A percentile compares a stretch with the other conserved stretches of the same genome.
Evolutionary conservation across 2,888 invertebrate species (phyloP).

Genomic region (Euproctis similis): DNA sequence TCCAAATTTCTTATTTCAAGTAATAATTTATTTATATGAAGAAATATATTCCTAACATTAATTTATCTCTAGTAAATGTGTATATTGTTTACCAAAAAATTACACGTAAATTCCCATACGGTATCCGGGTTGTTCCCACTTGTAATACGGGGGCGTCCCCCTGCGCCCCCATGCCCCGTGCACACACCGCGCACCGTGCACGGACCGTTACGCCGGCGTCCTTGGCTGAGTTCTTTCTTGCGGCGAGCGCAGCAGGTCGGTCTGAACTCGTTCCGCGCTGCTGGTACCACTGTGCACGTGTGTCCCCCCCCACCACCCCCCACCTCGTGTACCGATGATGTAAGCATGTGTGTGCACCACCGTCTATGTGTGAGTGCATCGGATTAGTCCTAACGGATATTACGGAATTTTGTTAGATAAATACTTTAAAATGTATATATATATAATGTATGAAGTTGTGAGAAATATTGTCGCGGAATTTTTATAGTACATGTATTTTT

Average conservation of each 20-base stretch:
- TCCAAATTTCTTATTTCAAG: too few species aligned
- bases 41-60: too few species aligned
- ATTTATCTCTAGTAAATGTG: too few species aligned
- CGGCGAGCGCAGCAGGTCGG: slow-evolving; percentile 64
- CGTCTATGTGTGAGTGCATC: slow-evolving; percentile 42
- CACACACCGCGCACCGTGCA: slow-evolving; percentile 19
- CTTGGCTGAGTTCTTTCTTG: slow-evolving; percentile 75
- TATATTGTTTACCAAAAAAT: too few species aligned
- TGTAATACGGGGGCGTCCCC: slow-evolving; percentile 6
- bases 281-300: slow-evolving; percentile 53
- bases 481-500: slow-evolving; percentile 13
- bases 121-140: slow-evolving; percentile 20
- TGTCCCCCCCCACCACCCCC: too few species aligned
- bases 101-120: slow-evolving; percentile 23
- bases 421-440: slow-evolving; percentile 52
- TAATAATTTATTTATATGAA: too few species aligned
- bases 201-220: slow-evolving; percentile 71
- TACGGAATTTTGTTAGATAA: slow-evolving; percentile 66
- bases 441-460: slow-evolving; percentile 35
- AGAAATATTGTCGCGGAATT: slow-evolving; percentile 10
- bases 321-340: slow-evolving; percentile 31
- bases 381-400: slow-evolving; percentile 71
- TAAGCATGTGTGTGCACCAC: slow-evolving; percentile 27
- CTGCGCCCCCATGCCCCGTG: too few species aligned
- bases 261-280: slow-evolving; percentile 65